phyloP scores from a whole-genome alignment of 1,140 invertebrate species.

The Cyclina sinensis region DNA sequence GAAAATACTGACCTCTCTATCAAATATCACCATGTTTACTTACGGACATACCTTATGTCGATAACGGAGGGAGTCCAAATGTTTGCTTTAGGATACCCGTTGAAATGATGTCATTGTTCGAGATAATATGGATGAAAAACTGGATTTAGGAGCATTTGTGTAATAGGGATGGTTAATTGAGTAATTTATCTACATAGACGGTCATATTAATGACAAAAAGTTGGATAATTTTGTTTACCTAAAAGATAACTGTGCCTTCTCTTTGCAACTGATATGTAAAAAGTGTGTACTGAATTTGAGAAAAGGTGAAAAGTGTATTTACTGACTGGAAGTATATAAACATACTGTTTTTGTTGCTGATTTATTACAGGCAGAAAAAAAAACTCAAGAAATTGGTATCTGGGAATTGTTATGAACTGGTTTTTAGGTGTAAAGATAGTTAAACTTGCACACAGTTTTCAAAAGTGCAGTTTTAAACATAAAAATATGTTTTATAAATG shows the following conservation, averaged over 20 bases:
- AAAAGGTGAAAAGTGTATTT: neutral
- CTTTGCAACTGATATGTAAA: neutral
- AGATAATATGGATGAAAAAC: neutral
- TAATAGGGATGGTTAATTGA: constrained; percentile 26
- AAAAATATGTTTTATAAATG: too few relatives aligned
- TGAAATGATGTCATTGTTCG: neutral
- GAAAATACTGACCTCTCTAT: constrained; percentile 10
- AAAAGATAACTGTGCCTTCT: neutral
- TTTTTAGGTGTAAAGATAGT: too few relatives aligned
- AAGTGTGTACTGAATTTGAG: neutral
- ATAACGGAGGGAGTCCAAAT: neutral
- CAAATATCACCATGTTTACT: constrained; percentile 16
- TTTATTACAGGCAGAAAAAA: neutral
- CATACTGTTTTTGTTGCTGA: neutral
- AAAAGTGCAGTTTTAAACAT: too few relatives aligned
- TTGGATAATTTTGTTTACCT: neutral
- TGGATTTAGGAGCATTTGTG: neutral
- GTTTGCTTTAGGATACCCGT: constrained; percentile 20
- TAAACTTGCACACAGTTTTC: too few relatives aligned
- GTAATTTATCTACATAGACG: neutral
- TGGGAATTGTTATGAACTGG: too few relatives aligned
- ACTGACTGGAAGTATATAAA: neutral
- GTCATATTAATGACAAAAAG: neutral
- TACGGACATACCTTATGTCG: constrained; percentile 3
- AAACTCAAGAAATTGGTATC: too few relatives aligned